Conservation (phyloP, 2,113 vertebrate species). For the Octodon degus region DNA sequence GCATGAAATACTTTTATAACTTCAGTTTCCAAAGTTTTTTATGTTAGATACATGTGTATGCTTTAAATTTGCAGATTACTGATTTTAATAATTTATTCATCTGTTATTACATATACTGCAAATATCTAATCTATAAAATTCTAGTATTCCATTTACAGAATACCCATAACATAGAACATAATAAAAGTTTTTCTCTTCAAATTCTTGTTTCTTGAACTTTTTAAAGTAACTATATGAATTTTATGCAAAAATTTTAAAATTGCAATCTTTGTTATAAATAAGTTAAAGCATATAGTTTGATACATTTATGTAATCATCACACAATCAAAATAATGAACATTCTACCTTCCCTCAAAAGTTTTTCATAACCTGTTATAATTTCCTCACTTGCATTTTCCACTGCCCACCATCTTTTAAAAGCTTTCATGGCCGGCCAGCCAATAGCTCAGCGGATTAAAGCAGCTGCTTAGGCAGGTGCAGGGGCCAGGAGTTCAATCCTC, state of each 20-base stretch:
- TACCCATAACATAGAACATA: neutral
- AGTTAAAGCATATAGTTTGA: neutral
- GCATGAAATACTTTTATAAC: conserved; percentile 15
- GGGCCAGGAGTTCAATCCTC: too few species aligned
- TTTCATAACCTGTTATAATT: neutral
- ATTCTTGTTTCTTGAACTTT: neutral
- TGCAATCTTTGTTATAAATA: neutral
- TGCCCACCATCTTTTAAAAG: neutral
- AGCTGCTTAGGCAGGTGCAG: too few species aligned
- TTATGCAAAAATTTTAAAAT: neutral
- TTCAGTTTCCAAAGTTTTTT: neutral
- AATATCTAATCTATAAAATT: neutral
- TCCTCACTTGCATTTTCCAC: neutral
- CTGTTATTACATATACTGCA: neutral
- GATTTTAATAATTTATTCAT: neutral
- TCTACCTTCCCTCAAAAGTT: neutral
- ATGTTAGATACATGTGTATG: neutral
- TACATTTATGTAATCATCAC: neutral
- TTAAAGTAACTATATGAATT: neutral
- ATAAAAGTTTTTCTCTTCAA: neutral
- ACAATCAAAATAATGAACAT: neutral
- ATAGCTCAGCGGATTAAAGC: too few species aligned
- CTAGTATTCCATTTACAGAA: neutral
- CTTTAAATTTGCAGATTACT: conserved; percentile 2
- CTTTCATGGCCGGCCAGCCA: too few species aligned